Percentiles rank a stretch among this genome's conserved stretches.
phyloP scores from a whole-genome alignment of 92 coral and sea anemone genomes.

The Epizoanthus stellaris region DNA sequence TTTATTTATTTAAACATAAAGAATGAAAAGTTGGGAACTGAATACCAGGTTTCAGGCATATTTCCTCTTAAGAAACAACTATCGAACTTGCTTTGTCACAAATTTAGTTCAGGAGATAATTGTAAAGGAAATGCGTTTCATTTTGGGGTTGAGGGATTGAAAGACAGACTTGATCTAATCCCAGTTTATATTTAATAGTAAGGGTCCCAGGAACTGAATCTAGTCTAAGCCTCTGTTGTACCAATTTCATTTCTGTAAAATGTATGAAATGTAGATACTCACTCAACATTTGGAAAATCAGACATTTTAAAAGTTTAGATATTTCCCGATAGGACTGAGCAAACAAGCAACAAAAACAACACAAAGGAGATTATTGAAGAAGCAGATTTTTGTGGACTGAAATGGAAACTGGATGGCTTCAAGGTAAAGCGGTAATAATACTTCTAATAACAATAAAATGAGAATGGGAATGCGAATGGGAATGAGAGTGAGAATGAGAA shows the following conservation, averaged over 20 bases:
- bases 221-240: not conserved
- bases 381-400: conserved; percentile 96
- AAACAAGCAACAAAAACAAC: conserved; percentile 68
- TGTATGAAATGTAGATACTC: not conserved
- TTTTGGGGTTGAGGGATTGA: too few relatives aligned
- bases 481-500: too few relatives aligned
- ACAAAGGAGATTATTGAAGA: conserved; percentile 91
- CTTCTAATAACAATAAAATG: not conserved
- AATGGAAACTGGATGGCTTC: conserved; percentile 88
- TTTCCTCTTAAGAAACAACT: too few relatives aligned
- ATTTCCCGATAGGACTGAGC: conserved; percentile 58
- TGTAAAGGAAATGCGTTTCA: too few relatives aligned
- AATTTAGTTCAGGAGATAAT: too few relatives aligned
- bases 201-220: too few relatives aligned
- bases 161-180: too few relatives aligned
- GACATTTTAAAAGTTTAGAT: not conserved
- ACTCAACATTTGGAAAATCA: not conserved
- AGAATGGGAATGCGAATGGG: not conserved
- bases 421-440: conserved; percentile 53
- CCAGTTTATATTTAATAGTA: too few relatives aligned
- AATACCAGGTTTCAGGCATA: too few relatives aligned
- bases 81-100: too few relatives aligned
- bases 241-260: not conserved
- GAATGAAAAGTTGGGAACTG: too few relatives aligned
- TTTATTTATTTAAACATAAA: too few relatives aligned